Evolutionary conservation across 2,113 vertebrate genomes (phyloP), one percentile per base, ranked within the genome.

Genomic region (Tyto alba): DNA sequence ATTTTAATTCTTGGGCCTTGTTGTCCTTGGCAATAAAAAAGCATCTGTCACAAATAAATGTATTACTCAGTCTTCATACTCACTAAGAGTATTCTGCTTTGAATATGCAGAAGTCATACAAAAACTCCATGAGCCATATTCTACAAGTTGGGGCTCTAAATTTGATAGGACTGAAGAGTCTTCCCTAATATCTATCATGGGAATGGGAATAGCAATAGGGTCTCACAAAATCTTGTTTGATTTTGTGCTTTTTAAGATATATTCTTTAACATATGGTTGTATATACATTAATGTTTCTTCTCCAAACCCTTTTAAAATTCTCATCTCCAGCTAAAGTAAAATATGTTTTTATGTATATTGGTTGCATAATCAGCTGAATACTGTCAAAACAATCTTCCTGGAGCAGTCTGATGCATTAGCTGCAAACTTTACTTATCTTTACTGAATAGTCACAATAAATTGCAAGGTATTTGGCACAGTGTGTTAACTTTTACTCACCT

Each of bases 401-500:
- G n/a, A 62, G 25, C 11, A 77, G 69, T 11, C 25, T 53, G 52
- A 9, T 89, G 53, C 87, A 79, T 53, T 62, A 87, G 73, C 60
- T 85, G 40, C 20, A 85, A 73, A 76, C 13, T n/a, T 32, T 73
- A 9, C 47, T 5, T 45, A 40, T 48, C 45, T 84, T 41, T 34
- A 60, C 45, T 75, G 64, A 89, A 21, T 0, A 81, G 45, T 17
- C 52, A 64, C 14, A 13, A 60, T 12, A 45, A 53, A 67, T 36
- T 41, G 53, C 27, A 29, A 85, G 62, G 27, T 38, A 40, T 57
- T 27, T 80, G 59, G 23, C 47, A 48, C 9, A 30, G 17, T 11
- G 10, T 16, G 34, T 45, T 48, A 25, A 27, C 50, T 62, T 73
- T 52, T 71, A 96, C 98, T 97, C 85, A 99, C 99, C 98, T 99